Conservation (phyloP, 2,797 vertebrate species). For the Agapornis canus region DNA sequence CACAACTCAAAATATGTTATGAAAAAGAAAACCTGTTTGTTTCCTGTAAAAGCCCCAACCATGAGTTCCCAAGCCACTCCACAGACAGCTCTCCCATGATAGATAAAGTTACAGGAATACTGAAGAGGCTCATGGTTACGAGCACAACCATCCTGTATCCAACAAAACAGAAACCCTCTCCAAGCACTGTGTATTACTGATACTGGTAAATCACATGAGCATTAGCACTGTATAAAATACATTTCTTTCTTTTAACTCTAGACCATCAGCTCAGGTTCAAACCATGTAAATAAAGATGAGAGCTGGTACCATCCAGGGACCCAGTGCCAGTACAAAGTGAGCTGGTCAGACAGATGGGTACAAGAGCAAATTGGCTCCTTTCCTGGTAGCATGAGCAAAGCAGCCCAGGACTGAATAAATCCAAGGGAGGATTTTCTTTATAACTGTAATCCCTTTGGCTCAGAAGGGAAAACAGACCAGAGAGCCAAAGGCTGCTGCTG, state of each 20-base stretch:
- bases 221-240: fast-evolving
- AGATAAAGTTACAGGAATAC: not conserved
- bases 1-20: not conserved
- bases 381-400: not conserved
- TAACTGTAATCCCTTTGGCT: not conserved
- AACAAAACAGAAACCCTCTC: not conserved
- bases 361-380: not conserved
- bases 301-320: not conserved
- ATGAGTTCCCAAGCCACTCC: fast-evolving
- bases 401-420: not conserved
- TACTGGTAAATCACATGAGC: not conserved
- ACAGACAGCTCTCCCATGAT: not conserved
- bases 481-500: not conserved
- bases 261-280: not conserved
- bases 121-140: not conserved
- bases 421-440: not conserved
- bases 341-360: not conserved
- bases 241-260: not conserved
- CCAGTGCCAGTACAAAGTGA: not conserved
- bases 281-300: not conserved
- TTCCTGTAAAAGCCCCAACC: not conserved
- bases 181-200: not conserved
- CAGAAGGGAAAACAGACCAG: not conserved
- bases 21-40: not conserved
- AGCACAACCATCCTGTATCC: not conserved